Conservation (phyloP, 2,113 vertebrate species). For the Pardalotus punctatus region DNA sequence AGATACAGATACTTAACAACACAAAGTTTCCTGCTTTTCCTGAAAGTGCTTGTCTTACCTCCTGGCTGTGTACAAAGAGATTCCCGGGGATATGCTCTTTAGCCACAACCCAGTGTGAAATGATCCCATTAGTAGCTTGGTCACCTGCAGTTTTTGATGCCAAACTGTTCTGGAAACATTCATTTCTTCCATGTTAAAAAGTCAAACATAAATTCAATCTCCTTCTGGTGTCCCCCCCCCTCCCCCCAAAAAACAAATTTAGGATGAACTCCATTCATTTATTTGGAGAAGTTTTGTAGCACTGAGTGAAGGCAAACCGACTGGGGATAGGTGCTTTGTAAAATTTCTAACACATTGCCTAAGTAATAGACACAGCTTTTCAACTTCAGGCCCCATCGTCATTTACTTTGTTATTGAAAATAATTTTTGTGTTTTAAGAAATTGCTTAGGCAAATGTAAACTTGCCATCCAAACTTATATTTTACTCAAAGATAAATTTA, state of each 20-base stretch:
- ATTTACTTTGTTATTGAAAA: neutral
- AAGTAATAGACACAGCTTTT: neutral
- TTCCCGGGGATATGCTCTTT: neutral
- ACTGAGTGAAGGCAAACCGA: neutral
- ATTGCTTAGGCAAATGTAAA: neutral
- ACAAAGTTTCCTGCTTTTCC: neutral
- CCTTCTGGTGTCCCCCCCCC: fast-evolving
- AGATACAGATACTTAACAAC: neutral
- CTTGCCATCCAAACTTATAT: neutral
- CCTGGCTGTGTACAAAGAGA: neutral
- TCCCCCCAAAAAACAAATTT: neutral
- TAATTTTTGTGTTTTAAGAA: neutral
- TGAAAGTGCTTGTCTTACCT: neutral
- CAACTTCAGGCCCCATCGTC: neutral
- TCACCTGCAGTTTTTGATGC: neutral
- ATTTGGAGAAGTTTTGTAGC: neutral
- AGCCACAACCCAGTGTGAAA: neutral
- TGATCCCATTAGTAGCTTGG: neutral
- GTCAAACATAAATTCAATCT: neutral
- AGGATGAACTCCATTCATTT: neutral
- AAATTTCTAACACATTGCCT: neutral
- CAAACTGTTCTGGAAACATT: neutral
- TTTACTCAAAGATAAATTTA: neutral
- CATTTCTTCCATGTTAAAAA: neutral
- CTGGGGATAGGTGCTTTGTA: neutral